Conservation (phyloP, 30 jellyfish, hydroid and myxozoan genomes). For the Turritopsis dohrnii region DNA sequence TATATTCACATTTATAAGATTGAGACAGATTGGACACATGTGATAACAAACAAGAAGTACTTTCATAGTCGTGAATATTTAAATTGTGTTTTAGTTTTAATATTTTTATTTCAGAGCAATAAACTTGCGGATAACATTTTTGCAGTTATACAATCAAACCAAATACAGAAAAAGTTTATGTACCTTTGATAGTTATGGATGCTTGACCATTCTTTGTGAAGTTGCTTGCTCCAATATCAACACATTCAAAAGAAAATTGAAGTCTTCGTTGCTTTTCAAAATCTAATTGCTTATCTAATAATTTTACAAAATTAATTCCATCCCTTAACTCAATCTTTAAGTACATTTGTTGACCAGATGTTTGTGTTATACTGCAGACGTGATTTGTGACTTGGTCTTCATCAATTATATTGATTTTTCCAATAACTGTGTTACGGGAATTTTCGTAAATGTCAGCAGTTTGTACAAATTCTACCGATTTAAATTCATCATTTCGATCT, state of each 20-base stretch:
- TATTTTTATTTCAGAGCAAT: neutral
- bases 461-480: neutral
- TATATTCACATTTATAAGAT: no score
- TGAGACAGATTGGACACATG: no score
- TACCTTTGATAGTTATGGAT: neutral
- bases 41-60: no score
- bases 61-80: no score
- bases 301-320: neutral
- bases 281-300: neutral
- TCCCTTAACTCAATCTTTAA: neutral
- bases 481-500: neutral
- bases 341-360: neutral
- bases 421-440: neutral
- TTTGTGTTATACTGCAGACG: neutral
- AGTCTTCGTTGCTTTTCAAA: neutral
- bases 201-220: neutral
- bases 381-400: neutral
- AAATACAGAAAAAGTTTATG: no score
- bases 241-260: neutral
- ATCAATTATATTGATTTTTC: neutral
- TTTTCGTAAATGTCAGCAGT: neutral
- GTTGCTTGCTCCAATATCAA: neutral
- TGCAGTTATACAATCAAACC: neutral
- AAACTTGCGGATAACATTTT: no score
- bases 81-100: no score